phyloP scores from a whole-genome alignment of 2,113 vertebrate species.

The Microtus pennsylvanicus region DNA sequence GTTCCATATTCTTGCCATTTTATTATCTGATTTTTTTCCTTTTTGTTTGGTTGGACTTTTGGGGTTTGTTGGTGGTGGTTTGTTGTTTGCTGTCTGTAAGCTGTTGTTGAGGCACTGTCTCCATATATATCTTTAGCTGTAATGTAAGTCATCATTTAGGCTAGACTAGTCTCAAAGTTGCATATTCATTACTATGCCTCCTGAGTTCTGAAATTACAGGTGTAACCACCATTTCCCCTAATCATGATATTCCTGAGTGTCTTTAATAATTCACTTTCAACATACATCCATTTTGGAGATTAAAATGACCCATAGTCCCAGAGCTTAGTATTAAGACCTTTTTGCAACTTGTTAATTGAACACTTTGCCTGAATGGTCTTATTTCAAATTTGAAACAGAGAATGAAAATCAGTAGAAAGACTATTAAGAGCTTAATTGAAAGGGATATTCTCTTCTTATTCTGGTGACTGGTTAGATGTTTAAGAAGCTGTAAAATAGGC shows the following conservation, averaged over 20 bases:
- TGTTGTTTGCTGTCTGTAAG: neutral
- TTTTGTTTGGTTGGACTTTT: neutral
- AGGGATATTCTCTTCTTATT: neutral
- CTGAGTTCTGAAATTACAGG: neutral
- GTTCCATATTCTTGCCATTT: neutral
- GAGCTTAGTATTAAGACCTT: neutral
- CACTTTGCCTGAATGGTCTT: neutral
- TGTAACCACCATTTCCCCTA: neutral
- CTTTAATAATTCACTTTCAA: constrained; percentile 14
- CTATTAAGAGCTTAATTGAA: neutral
- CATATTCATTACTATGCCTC: neutral
- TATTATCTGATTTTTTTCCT: neutral
- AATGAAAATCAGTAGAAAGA: neutral
- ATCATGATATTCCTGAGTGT: neutral
- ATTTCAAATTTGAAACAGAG: neutral
- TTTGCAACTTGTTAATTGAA: neutral
- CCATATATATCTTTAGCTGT: neutral
- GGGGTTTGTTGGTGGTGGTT: neutral
- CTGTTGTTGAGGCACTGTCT: neutral
- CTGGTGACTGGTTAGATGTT: neutral
- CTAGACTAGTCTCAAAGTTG: neutral
- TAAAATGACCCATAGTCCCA: neutral
- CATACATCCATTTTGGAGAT: neutral
- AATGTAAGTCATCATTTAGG: neutral
- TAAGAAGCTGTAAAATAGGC: neutral